Percentiles rank a stretch among this genome's conserved stretches.
Evolutionary conservation across 2,888 invertebrate genomes (phyloP).

Genomic region (Apocheima hispidaria): DNA sequence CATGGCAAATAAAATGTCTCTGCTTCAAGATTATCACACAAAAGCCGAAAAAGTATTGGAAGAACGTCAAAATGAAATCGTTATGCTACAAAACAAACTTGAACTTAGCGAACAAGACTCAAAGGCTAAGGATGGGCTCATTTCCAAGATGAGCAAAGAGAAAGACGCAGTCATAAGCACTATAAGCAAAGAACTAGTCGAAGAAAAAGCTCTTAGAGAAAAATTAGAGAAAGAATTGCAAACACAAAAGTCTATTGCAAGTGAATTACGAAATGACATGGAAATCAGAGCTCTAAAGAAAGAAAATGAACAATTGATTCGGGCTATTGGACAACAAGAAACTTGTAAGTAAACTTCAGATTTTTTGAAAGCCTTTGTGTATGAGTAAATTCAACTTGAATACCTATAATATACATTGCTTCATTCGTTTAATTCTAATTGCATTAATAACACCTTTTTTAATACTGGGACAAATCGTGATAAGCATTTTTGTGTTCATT

Average conservation of each 20-base stretch:
- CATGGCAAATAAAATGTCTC: constrained; percentile 58
- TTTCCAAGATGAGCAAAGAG: constrained; percentile 51
- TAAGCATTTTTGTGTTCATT: neutral
- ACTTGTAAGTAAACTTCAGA: constrained; percentile 58
- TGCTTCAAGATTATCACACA: constrained; percentile 62
- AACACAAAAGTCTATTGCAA: constrained; percentile 28
- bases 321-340: constrained; percentile 63
- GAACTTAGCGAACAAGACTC: constrained; percentile 52
- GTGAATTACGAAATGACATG: constrained; percentile 50
- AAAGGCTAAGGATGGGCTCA: constrained; percentile 47
- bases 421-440: no score
- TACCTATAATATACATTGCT: neutral
- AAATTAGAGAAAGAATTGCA: constrained; percentile 46
- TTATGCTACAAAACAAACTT: constrained; percentile 47
- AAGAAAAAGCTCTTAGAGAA: constrained; percentile 56
- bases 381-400: neutral
- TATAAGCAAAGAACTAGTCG: constrained; percentile 59
- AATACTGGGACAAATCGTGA: neutral
- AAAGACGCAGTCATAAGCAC: constrained; percentile 56
- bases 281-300: constrained; percentile 56
- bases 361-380: neutral
- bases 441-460: no score
- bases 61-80: constrained; percentile 59
- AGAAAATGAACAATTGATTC: constrained; percentile 66
- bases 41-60: constrained; percentile 64